Percentiles rank a stretch among this genome's conserved stretches.
These are phyloP conservation scores for Porites evermanni DNA, from an alignment of 92 coral and sea anemone species.

Conservation along the genomic window DNA sequence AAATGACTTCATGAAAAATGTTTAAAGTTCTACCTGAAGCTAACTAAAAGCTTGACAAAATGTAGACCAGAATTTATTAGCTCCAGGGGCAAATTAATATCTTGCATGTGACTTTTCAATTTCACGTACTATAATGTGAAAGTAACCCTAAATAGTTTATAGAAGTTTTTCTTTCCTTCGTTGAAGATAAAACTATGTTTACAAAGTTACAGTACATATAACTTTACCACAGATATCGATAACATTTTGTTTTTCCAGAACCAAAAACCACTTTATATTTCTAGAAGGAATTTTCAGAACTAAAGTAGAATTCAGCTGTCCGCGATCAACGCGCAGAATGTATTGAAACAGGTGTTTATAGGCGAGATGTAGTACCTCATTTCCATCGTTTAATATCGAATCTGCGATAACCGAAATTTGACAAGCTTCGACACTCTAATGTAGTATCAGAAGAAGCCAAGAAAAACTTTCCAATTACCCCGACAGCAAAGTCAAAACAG, in stretches of 20 bases:
- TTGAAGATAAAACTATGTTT: conserved; percentile 32
- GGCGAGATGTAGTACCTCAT: conserved; percentile 42
- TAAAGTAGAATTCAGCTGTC: conserved; percentile 49
- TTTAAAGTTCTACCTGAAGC: not conserved
- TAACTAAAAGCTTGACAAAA: conserved; percentile 17
- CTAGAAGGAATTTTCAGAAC: conserved; percentile 37
- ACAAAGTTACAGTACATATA: conserved; percentile 8
- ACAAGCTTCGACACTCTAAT: conserved; percentile 61
- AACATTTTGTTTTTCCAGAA: not conserved
- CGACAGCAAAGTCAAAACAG: conserved; percentile 11
- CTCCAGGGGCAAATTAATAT: conserved; percentile 46
- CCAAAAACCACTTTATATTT: conserved; percentile 25
- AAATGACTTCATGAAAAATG: conserved; percentile 50
- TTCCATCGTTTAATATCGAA: conserved; percentile 63
- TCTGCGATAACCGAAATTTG: conserved; percentile 70
- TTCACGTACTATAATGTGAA: conserved; percentile 21
- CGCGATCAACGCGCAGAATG: conserved; percentile 47
- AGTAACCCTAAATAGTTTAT: conserved; percentile 18
- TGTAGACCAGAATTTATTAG: conserved; percentile 5
- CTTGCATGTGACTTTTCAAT: conserved; percentile 53
- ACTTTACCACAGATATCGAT: conserved; percentile 30
- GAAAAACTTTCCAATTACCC: conserved; percentile 28
- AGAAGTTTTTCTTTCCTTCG: conserved; percentile 21
- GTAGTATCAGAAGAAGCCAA: conserved; percentile 38
- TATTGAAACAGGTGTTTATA: conserved; percentile 69